phyloP scores from a whole-genome alignment of 2,888 invertebrate species.

The Polymixis lichenea region DNA sequence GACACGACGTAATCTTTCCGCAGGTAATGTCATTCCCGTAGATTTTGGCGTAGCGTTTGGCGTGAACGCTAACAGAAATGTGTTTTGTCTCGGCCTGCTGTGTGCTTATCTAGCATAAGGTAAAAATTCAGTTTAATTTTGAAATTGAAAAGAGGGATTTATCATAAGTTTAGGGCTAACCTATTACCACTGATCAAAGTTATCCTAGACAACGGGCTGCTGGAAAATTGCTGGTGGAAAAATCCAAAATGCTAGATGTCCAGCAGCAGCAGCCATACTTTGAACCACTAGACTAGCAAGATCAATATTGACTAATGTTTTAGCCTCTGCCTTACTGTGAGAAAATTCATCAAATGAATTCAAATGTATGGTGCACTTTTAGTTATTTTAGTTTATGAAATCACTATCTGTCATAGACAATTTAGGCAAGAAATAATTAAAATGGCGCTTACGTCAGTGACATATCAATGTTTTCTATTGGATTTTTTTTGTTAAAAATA shows the following conservation, averaged over 20 bases:
- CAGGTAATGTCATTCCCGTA: no score
- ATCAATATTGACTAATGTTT: neutral
- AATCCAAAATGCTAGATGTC: neutral
- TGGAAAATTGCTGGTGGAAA: neutral
- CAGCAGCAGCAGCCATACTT: neutral
- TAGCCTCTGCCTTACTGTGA: neutral
- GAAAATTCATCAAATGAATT: no score
- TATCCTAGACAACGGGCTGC: neutral
- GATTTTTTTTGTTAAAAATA: slow-evolving; percentile 78
- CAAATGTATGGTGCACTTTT: neutral
- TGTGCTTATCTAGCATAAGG: no score
- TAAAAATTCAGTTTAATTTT: no score
- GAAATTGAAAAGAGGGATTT: no score
- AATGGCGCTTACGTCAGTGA: slow-evolving; percentile 86
- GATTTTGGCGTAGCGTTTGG: no score
- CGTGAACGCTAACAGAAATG: no score
- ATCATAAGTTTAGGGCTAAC: no score
- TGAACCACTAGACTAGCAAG: neutral
- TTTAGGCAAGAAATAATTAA: slow-evolving; percentile 64
- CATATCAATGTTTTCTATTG: slow-evolving; percentile 86
- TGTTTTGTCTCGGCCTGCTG: no score
- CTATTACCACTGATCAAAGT: neutral
- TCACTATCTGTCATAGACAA: slow-evolving; percentile 47
- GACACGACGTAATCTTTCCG: no score
- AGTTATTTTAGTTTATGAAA: slow-evolving; percentile 6